Conservation (phyloP, 2,888 invertebrate species). For the Elysia crispata region DNA sequence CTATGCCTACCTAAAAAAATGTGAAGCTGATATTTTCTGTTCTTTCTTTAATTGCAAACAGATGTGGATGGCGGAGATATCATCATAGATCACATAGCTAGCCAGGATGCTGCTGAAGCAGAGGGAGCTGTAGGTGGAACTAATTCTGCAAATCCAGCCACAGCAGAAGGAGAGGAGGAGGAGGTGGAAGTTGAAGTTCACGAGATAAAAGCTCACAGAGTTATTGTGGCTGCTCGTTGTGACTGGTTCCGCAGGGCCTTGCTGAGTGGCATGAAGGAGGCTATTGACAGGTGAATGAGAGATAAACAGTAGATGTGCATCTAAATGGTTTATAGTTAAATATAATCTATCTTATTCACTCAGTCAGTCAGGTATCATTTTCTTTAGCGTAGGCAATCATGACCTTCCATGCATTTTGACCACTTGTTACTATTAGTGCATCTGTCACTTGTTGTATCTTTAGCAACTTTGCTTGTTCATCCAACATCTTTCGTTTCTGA, state of each 20-base stretch:
- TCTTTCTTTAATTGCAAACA: neutral
- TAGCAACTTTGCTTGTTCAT: too few relatives aligned
- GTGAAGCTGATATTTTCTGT: neutral
- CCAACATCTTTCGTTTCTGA: too few relatives aligned
- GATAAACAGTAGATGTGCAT: too few relatives aligned
- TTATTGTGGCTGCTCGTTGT: slow-evolving; percentile 84
- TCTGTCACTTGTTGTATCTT: too few relatives aligned
- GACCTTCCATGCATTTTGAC: too few relatives aligned
- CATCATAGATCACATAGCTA: slow-evolving; percentile 73
- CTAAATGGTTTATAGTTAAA: too few relatives aligned
- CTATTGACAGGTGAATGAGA: slow-evolving; percentile 82
- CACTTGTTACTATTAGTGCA: too few relatives aligned
- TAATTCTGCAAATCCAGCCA: neutral
- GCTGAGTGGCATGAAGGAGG: slow-evolving; percentile 85
- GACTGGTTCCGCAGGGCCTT: slow-evolving; percentile 85
- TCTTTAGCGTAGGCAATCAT: too few relatives aligned
- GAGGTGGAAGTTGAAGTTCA: slow-evolving; percentile 69
- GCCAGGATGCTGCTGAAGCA: slow-evolving; percentile 48
- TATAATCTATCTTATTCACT: too few relatives aligned
- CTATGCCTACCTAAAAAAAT: too few relatives aligned
- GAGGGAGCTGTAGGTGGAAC: neutral
- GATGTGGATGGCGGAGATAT: slow-evolving; percentile 66
- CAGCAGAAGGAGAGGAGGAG: slow-evolving; percentile 54
- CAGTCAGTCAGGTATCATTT: too few relatives aligned
- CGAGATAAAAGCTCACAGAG: slow-evolving; percentile 81